These are phyloP conservation scores for Orthonychiurus folsomi DNA, from an alignment of 2,888 invertebrate species.

Conservation along the genomic window DNA sequence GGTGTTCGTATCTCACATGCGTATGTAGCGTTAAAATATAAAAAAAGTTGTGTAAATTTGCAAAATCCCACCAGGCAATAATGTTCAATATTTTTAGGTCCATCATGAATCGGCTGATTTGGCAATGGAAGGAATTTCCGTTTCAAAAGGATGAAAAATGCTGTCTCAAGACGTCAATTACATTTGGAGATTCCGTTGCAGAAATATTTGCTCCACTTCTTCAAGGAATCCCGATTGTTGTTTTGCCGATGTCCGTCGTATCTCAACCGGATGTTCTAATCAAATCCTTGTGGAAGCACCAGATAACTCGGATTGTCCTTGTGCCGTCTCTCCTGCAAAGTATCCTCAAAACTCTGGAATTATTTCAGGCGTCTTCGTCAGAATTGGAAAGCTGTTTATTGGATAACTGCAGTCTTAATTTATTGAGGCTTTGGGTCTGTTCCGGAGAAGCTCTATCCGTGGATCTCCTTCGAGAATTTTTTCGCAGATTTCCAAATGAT, in stretches of 20 bases:
- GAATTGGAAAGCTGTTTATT: slow-evolving; percentile 6
- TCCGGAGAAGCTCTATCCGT: slow-evolving; percentile 58
- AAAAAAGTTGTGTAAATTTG: too few relatives aligned
- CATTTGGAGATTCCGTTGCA: slow-evolving; percentile 78
- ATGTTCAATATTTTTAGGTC: slow-evolving; percentile 49
- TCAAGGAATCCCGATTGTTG: slow-evolving; percentile 59
- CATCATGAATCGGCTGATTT: slow-evolving; percentile 69
- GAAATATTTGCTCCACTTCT: slow-evolving; percentile 81
- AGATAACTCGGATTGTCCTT: slow-evolving; percentile 67
- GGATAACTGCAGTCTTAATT: slow-evolving; percentile 50
- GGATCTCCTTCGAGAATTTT: slow-evolving; percentile 60
- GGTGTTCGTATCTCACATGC: not conserved
- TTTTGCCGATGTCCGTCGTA: slow-evolving; percentile 58
- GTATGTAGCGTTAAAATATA: not conserved
- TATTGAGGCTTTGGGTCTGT: slow-evolving; percentile 69
- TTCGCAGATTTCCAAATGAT: slow-evolving; percentile 48
- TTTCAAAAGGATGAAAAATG: slow-evolving; percentile 58
- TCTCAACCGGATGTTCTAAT: slow-evolving; percentile 16
- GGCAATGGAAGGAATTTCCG: slow-evolving; percentile 80
- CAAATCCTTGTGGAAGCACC: slow-evolving; percentile 39
- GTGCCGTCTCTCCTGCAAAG: slow-evolving; percentile 75
- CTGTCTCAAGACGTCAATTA: slow-evolving; percentile 80
- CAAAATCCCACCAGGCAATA: too few relatives aligned
- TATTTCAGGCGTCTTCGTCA: slow-evolving; percentile 5
- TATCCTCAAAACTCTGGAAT: slow-evolving; percentile 48